These are phyloP conservation scores for Ennomos fuscantarius DNA, from an alignment of 2,888 invertebrate genomes.

Conservation along the genomic window DNA sequence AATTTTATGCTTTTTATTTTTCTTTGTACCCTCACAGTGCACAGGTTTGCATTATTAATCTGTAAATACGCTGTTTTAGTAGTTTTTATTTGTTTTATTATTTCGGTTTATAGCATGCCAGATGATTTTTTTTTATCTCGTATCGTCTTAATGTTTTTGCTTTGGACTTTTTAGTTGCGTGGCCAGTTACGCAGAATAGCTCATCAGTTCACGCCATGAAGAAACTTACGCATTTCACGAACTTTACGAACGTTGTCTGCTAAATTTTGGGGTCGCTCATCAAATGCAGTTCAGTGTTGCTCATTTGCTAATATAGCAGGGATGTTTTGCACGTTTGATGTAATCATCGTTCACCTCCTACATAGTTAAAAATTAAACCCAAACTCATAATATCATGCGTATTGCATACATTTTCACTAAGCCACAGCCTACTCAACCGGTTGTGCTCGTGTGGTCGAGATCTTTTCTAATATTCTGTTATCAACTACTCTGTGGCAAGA, in stretches of 20 bases:
- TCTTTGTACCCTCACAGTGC: conserved; percentile 46
- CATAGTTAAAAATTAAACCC: too few relatives aligned
- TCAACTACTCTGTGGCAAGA: too few relatives aligned
- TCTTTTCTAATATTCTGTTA: too few relatives aligned
- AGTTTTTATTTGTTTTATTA: conserved; percentile 29
- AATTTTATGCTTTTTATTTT: conserved; percentile 46
- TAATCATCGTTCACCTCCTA: not conserved
- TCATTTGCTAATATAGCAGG: not conserved
- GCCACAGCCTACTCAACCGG: too few relatives aligned
- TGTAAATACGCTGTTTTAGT: conserved; percentile 38
- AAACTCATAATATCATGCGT: too few relatives aligned
- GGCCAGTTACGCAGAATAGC: conserved; percentile 15
- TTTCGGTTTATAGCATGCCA: conserved; percentile 38
- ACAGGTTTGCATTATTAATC: conserved; percentile 41
- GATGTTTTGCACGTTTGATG: conserved; percentile 10
- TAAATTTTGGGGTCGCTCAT: not conserved
- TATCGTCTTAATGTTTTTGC: conserved; percentile 37
- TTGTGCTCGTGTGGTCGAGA: too few relatives aligned
- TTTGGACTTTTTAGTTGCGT: conserved; percentile 37
- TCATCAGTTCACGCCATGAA: conserved; percentile 2
- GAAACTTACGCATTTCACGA: not conserved
- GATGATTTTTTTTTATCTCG: conserved; percentile 24
- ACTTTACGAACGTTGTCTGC: not conserved
- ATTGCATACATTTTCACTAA: too few relatives aligned
- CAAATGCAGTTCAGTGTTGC: not conserved